Conservation (phyloP, 2,888 invertebrate species). For the Epicampocera succincta region DNA sequence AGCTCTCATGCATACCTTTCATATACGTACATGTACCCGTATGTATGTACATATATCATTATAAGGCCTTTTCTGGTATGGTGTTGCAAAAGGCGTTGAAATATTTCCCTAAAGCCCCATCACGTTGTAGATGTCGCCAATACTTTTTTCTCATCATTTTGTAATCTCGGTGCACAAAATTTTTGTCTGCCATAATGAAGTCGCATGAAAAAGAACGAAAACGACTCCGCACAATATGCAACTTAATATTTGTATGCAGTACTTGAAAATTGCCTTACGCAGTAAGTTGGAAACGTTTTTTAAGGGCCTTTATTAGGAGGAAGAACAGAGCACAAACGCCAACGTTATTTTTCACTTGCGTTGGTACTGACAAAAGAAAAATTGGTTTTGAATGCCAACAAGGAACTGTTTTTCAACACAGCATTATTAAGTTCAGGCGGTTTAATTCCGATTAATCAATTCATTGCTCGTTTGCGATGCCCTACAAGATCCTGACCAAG, state of each 20-base stretch:
- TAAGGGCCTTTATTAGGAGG: background rate
- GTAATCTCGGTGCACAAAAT: conserved; percentile 70
- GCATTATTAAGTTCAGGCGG: too few relatives aligned
- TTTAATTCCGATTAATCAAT: too few relatives aligned
- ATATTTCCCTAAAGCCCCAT: conserved; percentile 79
- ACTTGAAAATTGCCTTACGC: background rate
- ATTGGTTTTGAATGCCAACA: too few relatives aligned
- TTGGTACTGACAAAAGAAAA: too few relatives aligned
- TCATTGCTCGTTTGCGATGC: too few relatives aligned
- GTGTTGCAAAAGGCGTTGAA: conserved; percentile 72
- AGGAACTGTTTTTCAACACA: too few relatives aligned
- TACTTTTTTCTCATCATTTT: conserved; percentile 65
- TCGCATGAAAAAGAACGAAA: conserved; percentile 24
- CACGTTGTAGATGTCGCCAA: conserved; percentile 75
- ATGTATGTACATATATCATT: background rate
- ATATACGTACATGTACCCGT: background rate
- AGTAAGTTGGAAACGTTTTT: background rate
- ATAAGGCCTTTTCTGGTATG: background rate
- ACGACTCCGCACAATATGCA: conserved; percentile 20
- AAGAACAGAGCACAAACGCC: too few relatives aligned
- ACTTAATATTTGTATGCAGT: conserved; percentile 23
- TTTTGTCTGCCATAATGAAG: conserved; percentile 69
- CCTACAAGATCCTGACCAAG: too few relatives aligned
- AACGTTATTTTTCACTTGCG: too few relatives aligned
- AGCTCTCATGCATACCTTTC: background rate